phyloP scores from a whole-genome alignment of 2,888 invertebrate genomes.

The Drosophila pseudotalamancana region DNA sequence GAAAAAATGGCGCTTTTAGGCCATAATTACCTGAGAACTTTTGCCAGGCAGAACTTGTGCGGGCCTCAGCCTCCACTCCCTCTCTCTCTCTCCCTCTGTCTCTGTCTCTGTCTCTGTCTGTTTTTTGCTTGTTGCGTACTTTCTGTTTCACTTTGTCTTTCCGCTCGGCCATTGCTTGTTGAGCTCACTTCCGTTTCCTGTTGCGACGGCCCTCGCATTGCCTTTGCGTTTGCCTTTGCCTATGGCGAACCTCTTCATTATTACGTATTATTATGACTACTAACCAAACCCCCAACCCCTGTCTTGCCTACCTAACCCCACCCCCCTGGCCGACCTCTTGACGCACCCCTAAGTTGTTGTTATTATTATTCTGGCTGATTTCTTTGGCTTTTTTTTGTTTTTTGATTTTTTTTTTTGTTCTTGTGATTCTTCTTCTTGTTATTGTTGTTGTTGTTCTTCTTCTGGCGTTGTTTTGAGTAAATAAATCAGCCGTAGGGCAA shows the following conservation, averaged over 20 bases:
- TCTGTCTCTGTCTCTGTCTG: neutral
- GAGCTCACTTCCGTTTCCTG: conserved; percentile 74
- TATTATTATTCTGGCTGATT: conserved; percentile 42
- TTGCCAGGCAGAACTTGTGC: conserved; percentile 39
- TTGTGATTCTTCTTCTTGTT: neutral
- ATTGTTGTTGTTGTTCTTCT: conserved; percentile 19
- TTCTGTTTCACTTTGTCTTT: conserved; percentile 37
- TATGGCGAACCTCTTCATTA: conserved; percentile 47
- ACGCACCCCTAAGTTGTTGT: conserved; percentile 12
- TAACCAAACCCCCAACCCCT: no score
- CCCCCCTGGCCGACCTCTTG: neutral
- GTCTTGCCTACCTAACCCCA: neutral
- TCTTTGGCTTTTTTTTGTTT: conserved; percentile 23
- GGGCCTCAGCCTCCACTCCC: neutral
- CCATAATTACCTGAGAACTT: conserved; percentile 80
- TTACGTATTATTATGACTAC: conserved; percentile 51
- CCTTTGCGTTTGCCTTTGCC: conserved; percentile 25
- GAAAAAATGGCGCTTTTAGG: conserved; percentile 74
- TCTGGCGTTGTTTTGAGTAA: conserved; percentile 63
- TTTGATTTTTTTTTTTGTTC: conserved; percentile 24
- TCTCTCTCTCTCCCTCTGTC: no score
- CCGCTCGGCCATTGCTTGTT: conserved; percentile 56
- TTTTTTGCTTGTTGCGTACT: neutral
- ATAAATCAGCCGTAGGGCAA: conserved; percentile 71
- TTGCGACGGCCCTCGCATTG: neutral